Conservation (phyloP, 2,888 invertebrate species). For the Pogonocherus hispidulus region DNA sequence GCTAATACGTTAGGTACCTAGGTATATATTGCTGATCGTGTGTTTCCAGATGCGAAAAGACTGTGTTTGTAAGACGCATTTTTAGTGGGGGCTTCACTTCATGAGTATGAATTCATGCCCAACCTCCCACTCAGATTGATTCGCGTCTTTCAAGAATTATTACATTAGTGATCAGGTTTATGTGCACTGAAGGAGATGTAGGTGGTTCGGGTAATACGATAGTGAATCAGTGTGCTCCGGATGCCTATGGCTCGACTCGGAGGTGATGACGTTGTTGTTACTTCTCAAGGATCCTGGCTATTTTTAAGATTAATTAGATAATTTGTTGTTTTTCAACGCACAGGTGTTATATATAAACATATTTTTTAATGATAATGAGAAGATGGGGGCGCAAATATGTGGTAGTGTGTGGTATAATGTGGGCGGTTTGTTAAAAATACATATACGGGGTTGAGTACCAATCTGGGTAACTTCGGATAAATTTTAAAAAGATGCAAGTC, state of each 20-base stretch:
- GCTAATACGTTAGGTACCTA: too few species aligned
- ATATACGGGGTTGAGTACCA: too few species aligned
- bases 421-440: too few species aligned
- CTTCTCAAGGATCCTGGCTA: constrained; percentile 23
- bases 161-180: constrained; percentile 46
- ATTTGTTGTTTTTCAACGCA: constrained; percentile 16
- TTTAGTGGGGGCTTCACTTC: constrained; percentile 41
- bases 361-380: not conserved
- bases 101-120: too few species aligned
- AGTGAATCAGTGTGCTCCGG: constrained; percentile 36
- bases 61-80: constrained; percentile 7
- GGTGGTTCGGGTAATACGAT: constrained; percentile 40
- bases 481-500: too few species aligned
- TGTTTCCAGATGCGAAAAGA: not conserved
- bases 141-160: constrained; percentile 46
- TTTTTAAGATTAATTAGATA: constrained; percentile 13
- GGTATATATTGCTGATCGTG: too few species aligned
- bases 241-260: constrained; percentile 28
- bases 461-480: too few species aligned
- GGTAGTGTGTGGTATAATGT: too few species aligned
- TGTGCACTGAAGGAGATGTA: constrained; percentile 48
- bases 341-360: constrained; percentile 23
- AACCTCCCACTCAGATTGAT: constrained; percentile 50
- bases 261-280: constrained; percentile 31
- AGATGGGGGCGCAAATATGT: not conserved